Percentiles rank a stretch among this genome's conserved stretches.
Evolutionary conservation across 2,113 vertebrate species (phyloP).

Genomic region (Sisor rabdophorus): DNA sequence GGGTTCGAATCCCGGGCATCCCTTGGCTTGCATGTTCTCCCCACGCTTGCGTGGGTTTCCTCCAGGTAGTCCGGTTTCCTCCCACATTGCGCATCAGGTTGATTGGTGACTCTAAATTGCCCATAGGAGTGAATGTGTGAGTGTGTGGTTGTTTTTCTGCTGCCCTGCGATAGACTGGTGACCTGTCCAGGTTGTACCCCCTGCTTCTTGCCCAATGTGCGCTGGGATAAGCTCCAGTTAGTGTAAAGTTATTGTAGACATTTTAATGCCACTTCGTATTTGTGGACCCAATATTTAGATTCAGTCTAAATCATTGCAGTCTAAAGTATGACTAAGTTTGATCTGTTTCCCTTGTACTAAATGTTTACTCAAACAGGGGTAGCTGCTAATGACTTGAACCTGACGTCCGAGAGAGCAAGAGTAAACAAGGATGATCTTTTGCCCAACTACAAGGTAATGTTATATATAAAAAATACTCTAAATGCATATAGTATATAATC

Average conservation of each 20-base stretch:
- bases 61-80: too few species aligned
- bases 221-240: too few species aligned
- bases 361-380: constrained; percentile 32
- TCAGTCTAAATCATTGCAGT: background rate
- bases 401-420: constrained; percentile 75
- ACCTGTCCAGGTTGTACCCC: too few species aligned
- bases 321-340: background rate
- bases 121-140: too few species aligned
- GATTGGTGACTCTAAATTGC: too few species aligned
- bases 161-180: too few species aligned
- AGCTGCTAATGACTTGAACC: constrained; percentile 72
- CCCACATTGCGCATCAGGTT: too few species aligned
- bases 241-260: background rate
- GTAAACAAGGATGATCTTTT: constrained; percentile 69
- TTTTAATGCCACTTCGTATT: background rate
- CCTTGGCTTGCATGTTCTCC: too few species aligned
- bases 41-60: too few species aligned
- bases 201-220: too few species aligned
- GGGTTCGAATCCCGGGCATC: too few species aligned
- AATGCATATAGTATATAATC: background rate
- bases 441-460: constrained; percentile 74
- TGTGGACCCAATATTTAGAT: background rate
- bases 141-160: too few species aligned
- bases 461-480: background rate
- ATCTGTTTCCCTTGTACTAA: background rate